Base-by-base conservation (phyloP, 2,888 invertebrate genomes). In the Drosophila gaucha region DNA sequence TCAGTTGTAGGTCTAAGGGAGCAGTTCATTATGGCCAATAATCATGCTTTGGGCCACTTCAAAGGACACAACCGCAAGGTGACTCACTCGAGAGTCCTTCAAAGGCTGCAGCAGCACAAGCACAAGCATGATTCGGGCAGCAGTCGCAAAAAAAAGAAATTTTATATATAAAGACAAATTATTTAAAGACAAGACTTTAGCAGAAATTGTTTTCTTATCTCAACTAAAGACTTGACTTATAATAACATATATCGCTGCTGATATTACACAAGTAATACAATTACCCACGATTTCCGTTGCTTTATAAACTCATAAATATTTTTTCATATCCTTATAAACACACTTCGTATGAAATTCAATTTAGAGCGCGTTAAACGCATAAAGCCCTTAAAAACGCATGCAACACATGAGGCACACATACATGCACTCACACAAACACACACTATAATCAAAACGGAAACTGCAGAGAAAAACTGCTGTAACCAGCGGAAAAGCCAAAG, bases 21-120 rank as follows among this genome's bases (percentile, higher is more conserved):
- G 56, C 56, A 72, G 83, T 68, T 82, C 83, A 86, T 86, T 82
- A 75, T 68, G 52, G 49, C 56, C 59, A 74, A 67, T 67, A 78
- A 68, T 67, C 72, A 69, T 64, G 65, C 50, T 54, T 55, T 33
- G 31, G 64, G 67, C 18, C 57, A 71, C 50, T 67, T 67, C 50
- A 85, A 77, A 62, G 52, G 36, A 46, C 59, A 24, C 31, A 60
- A 67, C 64, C 85, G 49, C 74, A 80, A 52, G 33, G 38, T 68
- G 41, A 24, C 31, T 14, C 18, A 44, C 38, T 47, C 52, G 31
- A 54, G 46, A 31, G 49, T 35, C 39, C 44, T 70, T 38, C 16
- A 43, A 56, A 36, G 22, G 30, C 41, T 51, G 58, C 30, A 65
- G 36, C 41, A 22, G 50, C 50, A 22, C 26, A 31, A 31, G 35